A percentile compares a stretch with the other conserved stretches of the same genome.
Evolutionary conservation across 2,113 vertebrate genomes (phyloP).

Genomic region (Ceyx cyanopectus): DNA sequence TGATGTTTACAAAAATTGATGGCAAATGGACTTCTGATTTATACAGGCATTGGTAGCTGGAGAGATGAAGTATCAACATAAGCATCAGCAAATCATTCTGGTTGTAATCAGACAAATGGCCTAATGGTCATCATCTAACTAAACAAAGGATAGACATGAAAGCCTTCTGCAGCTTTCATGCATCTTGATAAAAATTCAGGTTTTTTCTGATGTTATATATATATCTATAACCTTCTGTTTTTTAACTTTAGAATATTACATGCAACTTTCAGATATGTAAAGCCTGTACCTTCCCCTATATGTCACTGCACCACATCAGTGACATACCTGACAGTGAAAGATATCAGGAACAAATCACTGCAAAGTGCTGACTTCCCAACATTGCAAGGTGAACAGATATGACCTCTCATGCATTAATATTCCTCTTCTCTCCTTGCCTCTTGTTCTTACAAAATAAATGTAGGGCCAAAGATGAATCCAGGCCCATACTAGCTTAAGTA

Average conservation of each 20-base stretch:
- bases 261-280: neutral
- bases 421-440: neutral
- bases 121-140: neutral
- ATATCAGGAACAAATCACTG: neutral
- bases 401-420: neutral
- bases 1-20: too few relatives aligned
- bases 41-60: constrained; percentile 1
- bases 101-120: neutral
- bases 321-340: neutral
- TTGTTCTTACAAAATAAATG: neutral
- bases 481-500: neutral
- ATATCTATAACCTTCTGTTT: neutral
- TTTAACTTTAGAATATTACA: neutral
- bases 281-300: neutral
- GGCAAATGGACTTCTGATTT: constrained; percentile 19
- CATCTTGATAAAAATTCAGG: neutral
- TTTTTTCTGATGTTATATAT: accelerated
- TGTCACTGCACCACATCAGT: neutral
- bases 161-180: neutral
- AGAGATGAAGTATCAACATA: neutral
- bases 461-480: neutral
- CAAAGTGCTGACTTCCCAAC: neutral
- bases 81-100: neutral
- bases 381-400: neutral
- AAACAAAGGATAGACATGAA: neutral